Base-by-base conservation (phyloP, 2,888 invertebrate species). In the Philonicus albiceps region DNA sequence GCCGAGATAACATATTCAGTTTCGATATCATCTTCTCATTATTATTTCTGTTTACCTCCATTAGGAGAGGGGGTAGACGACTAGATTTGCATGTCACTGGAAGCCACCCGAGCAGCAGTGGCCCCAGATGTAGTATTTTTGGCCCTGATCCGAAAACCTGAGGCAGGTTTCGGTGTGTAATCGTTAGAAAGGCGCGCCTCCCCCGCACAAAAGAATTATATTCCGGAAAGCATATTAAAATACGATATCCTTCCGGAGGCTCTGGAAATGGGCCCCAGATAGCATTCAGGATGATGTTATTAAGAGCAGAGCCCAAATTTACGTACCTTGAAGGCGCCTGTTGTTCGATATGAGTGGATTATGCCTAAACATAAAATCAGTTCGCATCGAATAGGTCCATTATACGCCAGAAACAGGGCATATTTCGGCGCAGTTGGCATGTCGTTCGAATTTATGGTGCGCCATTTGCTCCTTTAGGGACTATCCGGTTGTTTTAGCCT, bases 21-120 rank as follows among this genome's bases (percentile, higher is more conserved):
- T 83, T 64, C 81, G 81, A 83, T 83, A 83, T 64, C 81, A 83
- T 83, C 81, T 83, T 83, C 64, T 64, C 64, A 83, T 83, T 83
- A 83, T 83, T 64, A 83, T 83, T 83, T 83, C 81, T 83, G 81
- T 83, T 83, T 64, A 83, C 55, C 55, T 83, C 49, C 49, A 49
- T 78, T 78, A 78, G 49, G 30, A 53, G 19, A 19, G 75, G 40
- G 8, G n/a, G 49, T 16, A n/a, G 49, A n/a, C 7, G 40, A 4
- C 64, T 11, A 78, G 78, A 78, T 49, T 78, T 78, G 43, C 78
- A 43, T 78, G 49, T 78, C 49, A 78, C 78, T 13, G 49, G 49
- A n/a, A 27, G 30, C 78, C 64, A 78, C 19, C 40, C 78, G 49
- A 78, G 13, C 27, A 43, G 11, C 22, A 78, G 40, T n/a, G 43